Base-by-base conservation (phyloP, 2,113 vertebrate species). In the Coptodon rendalli region DNA sequence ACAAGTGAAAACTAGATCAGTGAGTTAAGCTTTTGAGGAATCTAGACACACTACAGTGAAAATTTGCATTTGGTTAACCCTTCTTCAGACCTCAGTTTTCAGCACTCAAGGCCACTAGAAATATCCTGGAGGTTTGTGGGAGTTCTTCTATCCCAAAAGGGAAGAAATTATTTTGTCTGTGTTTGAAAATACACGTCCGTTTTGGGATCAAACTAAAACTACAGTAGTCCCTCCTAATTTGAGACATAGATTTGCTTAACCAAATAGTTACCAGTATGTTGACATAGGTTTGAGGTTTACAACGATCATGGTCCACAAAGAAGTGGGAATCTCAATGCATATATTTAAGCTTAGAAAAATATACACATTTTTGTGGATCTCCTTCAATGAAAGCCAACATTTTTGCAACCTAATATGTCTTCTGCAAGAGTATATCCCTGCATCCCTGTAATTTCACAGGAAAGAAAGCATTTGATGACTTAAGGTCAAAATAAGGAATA, bases 241-340 rank as follows among this genome's bases (percentile, higher is more conserved):
- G 10, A 92, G 86, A 92, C 53, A 76, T 59, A 71, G 36, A 19
- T 68, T 89, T 45, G 78, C 80, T 63, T n/a, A 88, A 79, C 89
- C 84, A 91, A 90, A 80, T 53, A 57, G 82, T 88, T 79, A 81
- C 80, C 87, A 45, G 80, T 82, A 56, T 96, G 94, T 95, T 96
- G 93, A 95, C 94, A 85, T 91, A 86, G 91, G 96, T 95, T 90
- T 96, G 93, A 94, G 95, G 95, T 95, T 96, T 93, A 91, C 92
- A 90, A 85, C 48, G 27, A 83, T 82, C 79, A 71, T 81, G 86
- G 86, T 87, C 92, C 84, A 89, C 52, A 89, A 45, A 89, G 82
- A 89, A 85, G 83, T 36, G 38, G 73, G 85, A 93, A 87, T 91
- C 63, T 86, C 79, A 86, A 40, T 82, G 86, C 82, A 90, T 94